A percentile compares a stretch with the other conserved stretches of the same genome.
Conservation (phyloP, 1,140 invertebrate genomes). For the Micrasema minimum region DNA sequence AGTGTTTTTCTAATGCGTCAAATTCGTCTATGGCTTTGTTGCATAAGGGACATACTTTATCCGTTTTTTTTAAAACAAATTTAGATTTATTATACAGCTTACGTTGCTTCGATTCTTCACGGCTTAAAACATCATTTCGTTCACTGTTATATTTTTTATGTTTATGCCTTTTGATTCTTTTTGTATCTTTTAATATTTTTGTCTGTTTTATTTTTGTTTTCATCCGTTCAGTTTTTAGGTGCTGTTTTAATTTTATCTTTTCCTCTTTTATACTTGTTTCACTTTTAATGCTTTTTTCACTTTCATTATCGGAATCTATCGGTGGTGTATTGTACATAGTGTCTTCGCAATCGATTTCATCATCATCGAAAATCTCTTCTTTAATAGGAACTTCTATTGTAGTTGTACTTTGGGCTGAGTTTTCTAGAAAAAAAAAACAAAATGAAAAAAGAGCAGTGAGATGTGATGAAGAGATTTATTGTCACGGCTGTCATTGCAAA, state of each 20-base stretch:
- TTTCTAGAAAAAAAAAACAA: background rate
- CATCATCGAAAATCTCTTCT: no score
- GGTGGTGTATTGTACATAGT: no score
- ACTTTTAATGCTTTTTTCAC: no score
- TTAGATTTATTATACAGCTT: background rate
- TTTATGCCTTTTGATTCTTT: background rate
- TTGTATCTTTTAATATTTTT: background rate
- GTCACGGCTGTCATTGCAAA: background rate
- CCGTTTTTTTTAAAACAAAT: background rate
- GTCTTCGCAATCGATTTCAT: no score
- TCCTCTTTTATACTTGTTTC: no score
- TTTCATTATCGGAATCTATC: no score
- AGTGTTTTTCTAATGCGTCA: slow-evolving; percentile 60
- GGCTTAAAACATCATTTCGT: background rate
- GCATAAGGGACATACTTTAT: slow-evolving; percentile 24
- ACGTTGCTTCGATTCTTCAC: background rate
- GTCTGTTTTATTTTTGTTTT: background rate
- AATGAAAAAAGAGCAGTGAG: background rate
- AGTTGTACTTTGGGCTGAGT: no score
- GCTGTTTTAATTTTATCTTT: no score
- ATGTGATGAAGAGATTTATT: background rate
- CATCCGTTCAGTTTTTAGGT: no score
- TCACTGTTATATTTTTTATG: background rate
- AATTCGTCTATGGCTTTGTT: slow-evolving; percentile 78
- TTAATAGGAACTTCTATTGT: no score